These are phyloP conservation scores for Datnioides undecimradiatus DNA, from an alignment of 2,113 vertebrate genomes.

Conservation along the genomic window DNA sequence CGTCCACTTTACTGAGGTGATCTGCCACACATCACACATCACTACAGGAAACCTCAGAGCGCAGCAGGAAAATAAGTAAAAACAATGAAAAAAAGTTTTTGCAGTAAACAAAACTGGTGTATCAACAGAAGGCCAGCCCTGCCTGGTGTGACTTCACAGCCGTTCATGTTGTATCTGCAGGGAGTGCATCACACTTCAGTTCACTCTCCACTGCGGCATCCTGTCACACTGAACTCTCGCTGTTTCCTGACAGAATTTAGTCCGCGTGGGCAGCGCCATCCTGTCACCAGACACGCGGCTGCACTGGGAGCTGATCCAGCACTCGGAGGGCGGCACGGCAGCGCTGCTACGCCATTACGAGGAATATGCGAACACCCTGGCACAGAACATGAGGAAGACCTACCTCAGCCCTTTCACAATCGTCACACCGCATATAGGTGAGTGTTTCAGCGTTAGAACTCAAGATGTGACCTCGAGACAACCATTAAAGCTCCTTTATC, in stretches of 20 bases:
- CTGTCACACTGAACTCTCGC: conserved; percentile 36
- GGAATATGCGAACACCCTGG: conserved; percentile 92
- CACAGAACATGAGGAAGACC: conserved; percentile 96
- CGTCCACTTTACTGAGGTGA: conserved; percentile 94
- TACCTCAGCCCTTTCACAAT: conserved; percentile 98
- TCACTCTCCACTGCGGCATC: conserved; percentile 12
- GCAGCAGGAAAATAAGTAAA: not conserved
- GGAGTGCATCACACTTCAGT: conserved; percentile 29
- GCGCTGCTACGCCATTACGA: conserved; percentile 90
- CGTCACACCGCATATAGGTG: conserved; percentile 94
- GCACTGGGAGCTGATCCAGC: conserved; percentile 97
- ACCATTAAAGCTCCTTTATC: not conserved
- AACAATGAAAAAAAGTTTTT: not conserved
- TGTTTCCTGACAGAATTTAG: conserved; percentile 87
- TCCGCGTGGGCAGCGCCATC: conserved; percentile 92
- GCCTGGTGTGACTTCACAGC: conserved; percentile 22
- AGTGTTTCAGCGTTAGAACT: conserved; percentile 46
- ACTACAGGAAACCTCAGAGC: not conserved
- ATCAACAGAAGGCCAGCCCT: conserved; percentile 8
- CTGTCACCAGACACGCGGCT: conserved; percentile 87
- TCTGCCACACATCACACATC: not conserved
- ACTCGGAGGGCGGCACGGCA: conserved; percentile 91
- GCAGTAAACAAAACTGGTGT: not conserved
- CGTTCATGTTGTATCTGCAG: conserved; percentile 25
- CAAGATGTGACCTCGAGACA: not conserved